Evolutionary conservation across 2,113 vertebrate species (phyloP), one percentile per base, ranked within the genome.

Genomic region (Leptocoma aspasia): DNA sequence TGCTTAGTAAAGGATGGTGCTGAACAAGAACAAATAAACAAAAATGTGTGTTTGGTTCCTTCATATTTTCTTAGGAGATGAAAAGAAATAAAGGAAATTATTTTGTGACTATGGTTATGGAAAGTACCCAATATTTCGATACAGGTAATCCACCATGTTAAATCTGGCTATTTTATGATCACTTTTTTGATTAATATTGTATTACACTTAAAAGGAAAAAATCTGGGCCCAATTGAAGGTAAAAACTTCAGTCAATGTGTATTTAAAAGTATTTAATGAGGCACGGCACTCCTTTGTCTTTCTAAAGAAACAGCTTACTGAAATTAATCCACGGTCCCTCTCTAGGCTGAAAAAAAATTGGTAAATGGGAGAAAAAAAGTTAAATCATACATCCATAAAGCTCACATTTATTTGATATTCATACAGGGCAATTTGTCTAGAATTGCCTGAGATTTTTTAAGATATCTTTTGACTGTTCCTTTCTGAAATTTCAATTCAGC

Each of bases 171-270:
- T 77, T 73, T 77, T 53, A 56, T 39, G 79, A 72, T 30, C 7
- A 31, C 10, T n/a, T 85, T 85, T 79, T 44, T 54, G 31, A 60
- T 42, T 35, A 42, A 18, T 35, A 60, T 24, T 90, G 33, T 47
- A 47, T 47, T 75, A 30, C 7, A 39, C 13, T 56, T 50, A 35
- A 66, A 35, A 63, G 13, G 14, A 45, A 39, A 84, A 84, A 75
- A 35, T 49, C 13, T 1, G 2, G 13, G 13, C 19, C 26, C 4
- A 59, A 1, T 0, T 71, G 23, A 71, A 49, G 33, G 39, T 66
- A 59, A 31, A 71, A 2, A 30, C 10, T 63, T 78, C 28, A 78
- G 44, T 31, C 9, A 54, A 66, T 45, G 21, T 53, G 28, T 37
- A 31, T 89, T 56, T 83, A 53, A 37, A 56, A 61, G 23, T 91